phyloP scores from a whole-genome alignment of 2,888 invertebrate genomes.

The Capitulum mitella region DNA sequence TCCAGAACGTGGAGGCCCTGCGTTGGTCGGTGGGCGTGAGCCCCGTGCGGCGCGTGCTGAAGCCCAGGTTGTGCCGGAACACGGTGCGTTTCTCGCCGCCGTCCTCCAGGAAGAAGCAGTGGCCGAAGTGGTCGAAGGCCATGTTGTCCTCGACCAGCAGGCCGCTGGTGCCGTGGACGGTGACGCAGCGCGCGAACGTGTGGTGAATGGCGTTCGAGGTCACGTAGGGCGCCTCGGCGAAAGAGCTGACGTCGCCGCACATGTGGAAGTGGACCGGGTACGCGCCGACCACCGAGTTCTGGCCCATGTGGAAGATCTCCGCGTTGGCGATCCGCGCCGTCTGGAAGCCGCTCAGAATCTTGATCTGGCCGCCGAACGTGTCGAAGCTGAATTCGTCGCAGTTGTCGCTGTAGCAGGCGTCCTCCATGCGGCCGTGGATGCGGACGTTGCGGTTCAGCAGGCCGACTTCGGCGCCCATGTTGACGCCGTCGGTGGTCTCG shows the following conservation, averaged over 20 bases:
- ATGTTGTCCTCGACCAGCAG: background rate
- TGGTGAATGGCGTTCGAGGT: constrained; percentile 7
- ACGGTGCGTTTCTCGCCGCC: background rate
- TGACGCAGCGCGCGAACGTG: constrained; percentile 14
- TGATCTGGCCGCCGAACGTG: constrained; percentile 21
- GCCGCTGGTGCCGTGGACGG: constrained; percentile 12
- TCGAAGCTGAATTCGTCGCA: background rate
- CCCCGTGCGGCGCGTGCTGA: background rate
- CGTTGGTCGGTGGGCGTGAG: background rate
- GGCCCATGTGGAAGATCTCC: constrained; percentile 4
- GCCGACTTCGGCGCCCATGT: constrained; percentile 8
- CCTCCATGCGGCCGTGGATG: background rate
- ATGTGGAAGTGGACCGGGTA: constrained; percentile 23
- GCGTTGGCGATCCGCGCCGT: constrained; percentile 5
- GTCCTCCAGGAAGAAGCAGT: constrained; percentile 10
- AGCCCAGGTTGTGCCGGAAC: background rate
- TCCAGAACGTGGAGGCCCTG: constrained; percentile 9
- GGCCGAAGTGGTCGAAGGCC: constrained; percentile 6
- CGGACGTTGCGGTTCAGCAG: constrained; percentile 7
- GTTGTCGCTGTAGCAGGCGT: constrained; percentile 10
- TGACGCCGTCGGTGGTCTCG: constrained; percentile 25
- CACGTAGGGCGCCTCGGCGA: background rate
- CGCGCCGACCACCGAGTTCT: background rate
- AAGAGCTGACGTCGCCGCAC: background rate
- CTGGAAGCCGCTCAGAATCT: background rate